phyloP scores from a whole-genome alignment of 2,888 invertebrate species.

The Megaustenia siamemsis region DNA sequence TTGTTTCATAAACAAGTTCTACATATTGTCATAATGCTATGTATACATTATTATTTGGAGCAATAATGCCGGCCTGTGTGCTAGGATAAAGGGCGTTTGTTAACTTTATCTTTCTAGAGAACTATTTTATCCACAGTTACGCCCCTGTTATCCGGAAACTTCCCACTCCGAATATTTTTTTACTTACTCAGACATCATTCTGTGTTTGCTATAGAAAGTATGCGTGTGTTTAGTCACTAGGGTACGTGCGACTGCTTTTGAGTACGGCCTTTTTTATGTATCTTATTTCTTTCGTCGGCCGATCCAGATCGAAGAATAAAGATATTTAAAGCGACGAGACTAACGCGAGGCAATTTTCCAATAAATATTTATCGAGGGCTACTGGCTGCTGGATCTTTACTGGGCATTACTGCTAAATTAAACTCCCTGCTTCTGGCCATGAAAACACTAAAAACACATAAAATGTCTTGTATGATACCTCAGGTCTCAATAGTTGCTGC shows the following conservation, averaged over 20 bases:
- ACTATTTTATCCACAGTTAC: too few relatives aligned
- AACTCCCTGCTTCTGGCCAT: constrained; percentile 13
- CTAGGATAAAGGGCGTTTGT: neutral
- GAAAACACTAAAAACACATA: constrained; percentile 44
- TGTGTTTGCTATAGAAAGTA: neutral
- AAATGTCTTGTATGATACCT: constrained; percentile 36
- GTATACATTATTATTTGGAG: neutral
- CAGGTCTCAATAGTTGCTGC: constrained; percentile 6
- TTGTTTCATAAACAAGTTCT: too few relatives aligned
- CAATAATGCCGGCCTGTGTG: neutral
- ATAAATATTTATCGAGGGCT: constrained; percentile 48
- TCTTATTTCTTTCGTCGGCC: constrained; percentile 21
- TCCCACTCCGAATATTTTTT: neutral
- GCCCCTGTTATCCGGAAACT: neutral
- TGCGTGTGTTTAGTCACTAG: neutral
- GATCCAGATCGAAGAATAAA: neutral
- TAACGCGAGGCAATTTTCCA: constrained; percentile 40
- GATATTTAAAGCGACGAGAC: constrained; percentile 28
- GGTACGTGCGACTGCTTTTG: neutral
- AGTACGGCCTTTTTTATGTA: constrained; percentile 6
- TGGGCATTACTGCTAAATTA: constrained; percentile 43
- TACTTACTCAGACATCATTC: neutral
- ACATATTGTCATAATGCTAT: too few relatives aligned
- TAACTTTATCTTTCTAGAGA: neutral
- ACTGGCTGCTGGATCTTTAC: constrained; percentile 22